These are phyloP conservation scores for Nemopilema nomurai DNA, from an alignment of 30 jellyfish, hydroid and myxozoan species.

Conservation along the genomic window DNA sequence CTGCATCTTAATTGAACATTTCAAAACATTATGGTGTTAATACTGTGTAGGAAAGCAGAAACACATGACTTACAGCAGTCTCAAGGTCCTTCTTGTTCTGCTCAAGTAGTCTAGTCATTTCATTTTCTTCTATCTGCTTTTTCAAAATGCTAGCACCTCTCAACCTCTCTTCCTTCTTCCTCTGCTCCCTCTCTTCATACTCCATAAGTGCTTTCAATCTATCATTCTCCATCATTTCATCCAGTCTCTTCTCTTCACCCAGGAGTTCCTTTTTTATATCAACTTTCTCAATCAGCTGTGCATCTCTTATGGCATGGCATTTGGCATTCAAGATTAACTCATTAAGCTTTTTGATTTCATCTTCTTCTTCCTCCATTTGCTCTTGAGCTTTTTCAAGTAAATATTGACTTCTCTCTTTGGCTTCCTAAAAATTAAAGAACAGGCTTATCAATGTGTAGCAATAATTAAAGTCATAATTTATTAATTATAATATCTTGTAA, in stretches of 20 bases:
- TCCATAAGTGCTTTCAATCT: slow-evolving; percentile 87
- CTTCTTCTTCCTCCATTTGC: slow-evolving; percentile 98
- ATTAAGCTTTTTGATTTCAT: slow-evolving; percentile 92
- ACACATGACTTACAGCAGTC: slow-evolving; percentile 68
- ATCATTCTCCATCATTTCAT: slow-evolving; percentile 98
- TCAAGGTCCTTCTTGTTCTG: slow-evolving; percentile 95
- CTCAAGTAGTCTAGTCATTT: slow-evolving; percentile 76
- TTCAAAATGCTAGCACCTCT: slow-evolving; percentile 90
- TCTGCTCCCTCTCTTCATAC: slow-evolving; percentile 81
- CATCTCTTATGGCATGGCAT: slow-evolving; percentile 99
- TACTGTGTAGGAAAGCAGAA: no score
- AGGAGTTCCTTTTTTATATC: slow-evolving; percentile 88
- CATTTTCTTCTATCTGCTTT: slow-evolving; percentile 84
- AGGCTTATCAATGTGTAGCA: no score
- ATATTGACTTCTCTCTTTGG: slow-evolving; percentile 91
- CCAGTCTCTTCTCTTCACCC: slow-evolving; percentile 96
- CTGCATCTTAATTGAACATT: no score
- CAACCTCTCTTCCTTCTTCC: slow-evolving; percentile 80
- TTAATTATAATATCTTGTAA: no score
- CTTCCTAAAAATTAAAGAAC: slow-evolving; percentile 71
- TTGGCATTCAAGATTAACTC: slow-evolving; percentile 94
- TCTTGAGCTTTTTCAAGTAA: slow-evolving; percentile 92
- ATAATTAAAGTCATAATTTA: no score
- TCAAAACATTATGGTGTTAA: no score
- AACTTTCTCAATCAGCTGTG: slow-evolving; percentile 94